A percentile compares a stretch with the other conserved stretches of the same genome.
phyloP scores from a whole-genome alignment of 35 echinoderm and acorn worm species.

The Acanthaster planci region DNA sequence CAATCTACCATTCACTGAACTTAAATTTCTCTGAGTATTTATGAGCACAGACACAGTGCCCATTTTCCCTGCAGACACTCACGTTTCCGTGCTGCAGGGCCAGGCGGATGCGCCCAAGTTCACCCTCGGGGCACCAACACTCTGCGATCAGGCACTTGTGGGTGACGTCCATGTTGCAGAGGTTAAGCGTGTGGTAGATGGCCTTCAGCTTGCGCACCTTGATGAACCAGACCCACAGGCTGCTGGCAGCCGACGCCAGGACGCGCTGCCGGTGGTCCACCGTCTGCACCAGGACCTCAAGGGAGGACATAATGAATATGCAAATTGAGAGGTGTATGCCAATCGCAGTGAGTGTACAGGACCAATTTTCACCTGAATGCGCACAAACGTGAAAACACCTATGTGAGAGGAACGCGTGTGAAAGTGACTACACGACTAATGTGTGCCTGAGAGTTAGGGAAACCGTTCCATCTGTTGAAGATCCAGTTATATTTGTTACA shows the following conservation, averaged over 20 bases:
- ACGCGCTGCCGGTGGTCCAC: slow-evolving; percentile 46
- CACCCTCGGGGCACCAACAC: slow-evolving; percentile 65
- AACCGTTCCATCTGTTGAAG: too few species aligned
- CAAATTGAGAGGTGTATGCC: neutral
- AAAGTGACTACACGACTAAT: too few species aligned
- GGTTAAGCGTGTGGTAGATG: slow-evolving; percentile 54
- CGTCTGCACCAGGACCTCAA: slow-evolving; percentile 59
- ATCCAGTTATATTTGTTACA: too few species aligned
- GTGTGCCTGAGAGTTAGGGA: too few species aligned
- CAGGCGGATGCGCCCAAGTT: slow-evolving; percentile 45
- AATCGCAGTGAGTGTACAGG: too few species aligned
- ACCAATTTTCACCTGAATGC: too few species aligned
- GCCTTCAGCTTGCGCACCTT: slow-evolving; percentile 65
- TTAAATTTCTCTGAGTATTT: too few species aligned
- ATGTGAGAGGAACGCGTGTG: too few species aligned
- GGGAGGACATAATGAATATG: neutral
- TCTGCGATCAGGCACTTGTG: slow-evolving; percentile 47
- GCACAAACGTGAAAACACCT: too few species aligned
- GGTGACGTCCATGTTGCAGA: slow-evolving; percentile 58
- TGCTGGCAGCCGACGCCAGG: slow-evolving; percentile 31
- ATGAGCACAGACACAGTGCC: too few species aligned
- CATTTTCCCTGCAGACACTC: neutral
- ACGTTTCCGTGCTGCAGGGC: slow-evolving; percentile 67
- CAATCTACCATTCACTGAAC: too few species aligned
- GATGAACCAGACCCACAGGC: slow-evolving; percentile 35